These are phyloP conservation scores for Calameuta pallipes DNA, from an alignment of 2,888 invertebrate genomes.

Conservation along the genomic window DNA sequence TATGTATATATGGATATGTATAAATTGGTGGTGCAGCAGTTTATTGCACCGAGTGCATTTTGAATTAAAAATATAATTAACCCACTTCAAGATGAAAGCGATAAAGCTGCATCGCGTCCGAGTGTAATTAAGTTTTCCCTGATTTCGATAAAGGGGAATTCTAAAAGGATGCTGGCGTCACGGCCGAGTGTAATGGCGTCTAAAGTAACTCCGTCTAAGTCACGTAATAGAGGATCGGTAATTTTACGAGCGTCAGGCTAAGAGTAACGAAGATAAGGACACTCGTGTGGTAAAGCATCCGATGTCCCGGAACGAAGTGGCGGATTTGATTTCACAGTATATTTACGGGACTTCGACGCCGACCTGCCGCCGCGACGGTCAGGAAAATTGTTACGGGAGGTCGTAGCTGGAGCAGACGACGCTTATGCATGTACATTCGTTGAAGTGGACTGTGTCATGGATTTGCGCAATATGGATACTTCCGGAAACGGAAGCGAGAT, in stretches of 20 bases:
- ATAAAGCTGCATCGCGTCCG: neutral
- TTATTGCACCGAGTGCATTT: neutral
- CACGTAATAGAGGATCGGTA: neutral
- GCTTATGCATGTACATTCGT: neutral
- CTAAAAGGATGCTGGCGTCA: neutral
- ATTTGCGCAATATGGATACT: neutral
- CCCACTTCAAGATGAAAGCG: neutral
- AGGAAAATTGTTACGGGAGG: neutral
- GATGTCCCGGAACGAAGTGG: neutral
- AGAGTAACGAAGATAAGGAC: neutral
- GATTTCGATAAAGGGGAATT: neutral
- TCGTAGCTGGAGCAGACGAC: neutral
- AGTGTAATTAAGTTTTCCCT: neutral
- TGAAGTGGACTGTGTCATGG: neutral
- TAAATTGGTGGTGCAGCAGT: neutral
- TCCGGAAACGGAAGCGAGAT: neutral
- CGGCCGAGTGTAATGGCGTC: neutral
- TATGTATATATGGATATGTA: neutral
- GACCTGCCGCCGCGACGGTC: neutral
- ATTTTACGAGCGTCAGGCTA: neutral
- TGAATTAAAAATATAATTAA: neutral
- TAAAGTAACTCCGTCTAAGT: neutral
- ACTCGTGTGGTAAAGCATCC: neutral
- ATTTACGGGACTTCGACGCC: no score
- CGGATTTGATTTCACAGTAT: neutral